Conservation (phyloP, 2,113 vertebrate species). For the Camelus bactrianus region DNA sequence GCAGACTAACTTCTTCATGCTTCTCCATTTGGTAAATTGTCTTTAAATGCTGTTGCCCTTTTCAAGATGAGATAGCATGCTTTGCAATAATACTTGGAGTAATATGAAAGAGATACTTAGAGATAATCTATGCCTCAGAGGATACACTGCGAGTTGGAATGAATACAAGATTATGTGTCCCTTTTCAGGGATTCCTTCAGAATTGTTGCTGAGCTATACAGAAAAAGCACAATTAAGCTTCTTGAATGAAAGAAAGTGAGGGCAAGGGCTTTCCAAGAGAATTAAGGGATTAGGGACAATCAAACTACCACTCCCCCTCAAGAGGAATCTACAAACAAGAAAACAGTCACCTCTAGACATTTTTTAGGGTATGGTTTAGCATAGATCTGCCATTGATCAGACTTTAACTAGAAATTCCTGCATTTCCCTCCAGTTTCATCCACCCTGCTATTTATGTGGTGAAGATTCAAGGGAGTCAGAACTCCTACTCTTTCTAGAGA, state of each 20-base stretch:
- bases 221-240: not conserved
- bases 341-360: not conserved
- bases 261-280: not conserved
- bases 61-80: not conserved
- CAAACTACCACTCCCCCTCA: not conserved
- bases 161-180: not conserved
- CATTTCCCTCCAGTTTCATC: not conserved
- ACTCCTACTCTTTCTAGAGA: not conserved
- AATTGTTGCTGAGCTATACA: not conserved
- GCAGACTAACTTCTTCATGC: not conserved
- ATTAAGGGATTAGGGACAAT: not conserved
- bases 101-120: not conserved
- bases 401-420: conserved; percentile 17
- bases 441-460: not conserved
- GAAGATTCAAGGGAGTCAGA: not conserved
- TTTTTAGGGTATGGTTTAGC: not conserved
- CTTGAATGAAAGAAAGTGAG: not conserved
- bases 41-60: not conserved
- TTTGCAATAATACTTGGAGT: not conserved
- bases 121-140: not conserved
- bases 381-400: not conserved
- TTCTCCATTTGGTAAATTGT: not conserved
- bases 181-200: not conserved
- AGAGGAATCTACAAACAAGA: not conserved
- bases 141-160: not conserved